phyloP scores from a whole-genome alignment of 2,113 vertebrate species.

The Pelecanus crispus region DNA sequence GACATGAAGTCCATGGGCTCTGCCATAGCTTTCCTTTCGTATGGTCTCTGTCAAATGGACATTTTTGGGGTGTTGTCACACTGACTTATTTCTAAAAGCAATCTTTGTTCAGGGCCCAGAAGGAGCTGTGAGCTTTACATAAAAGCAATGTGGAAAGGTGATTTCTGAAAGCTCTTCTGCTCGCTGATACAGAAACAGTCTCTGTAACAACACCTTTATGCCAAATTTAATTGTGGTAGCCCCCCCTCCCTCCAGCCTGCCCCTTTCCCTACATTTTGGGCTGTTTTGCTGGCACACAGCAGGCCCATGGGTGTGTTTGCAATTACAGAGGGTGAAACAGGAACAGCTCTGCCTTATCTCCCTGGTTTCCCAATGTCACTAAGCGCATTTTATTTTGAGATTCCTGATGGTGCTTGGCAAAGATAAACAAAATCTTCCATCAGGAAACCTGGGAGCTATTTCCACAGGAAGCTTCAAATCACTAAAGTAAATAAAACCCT shows the following conservation, averaged over 20 bases:
- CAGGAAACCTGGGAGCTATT: conserved; percentile 98
- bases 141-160: not conserved
- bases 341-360: conserved; percentile 92
- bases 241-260: not conserved
- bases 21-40: not conserved
- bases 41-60: not conserved
- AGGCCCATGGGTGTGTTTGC: conserved; percentile 76
- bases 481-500: conserved; percentile 96
- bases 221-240: not conserved
- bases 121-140: not conserved
- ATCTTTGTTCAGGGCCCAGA: not conserved
- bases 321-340: conserved; percentile 83
- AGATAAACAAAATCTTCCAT: conserved; percentile 99
- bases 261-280: conserved; percentile 58
- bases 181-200: not conserved
- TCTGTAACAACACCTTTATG: not conserved
- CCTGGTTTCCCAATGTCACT: conserved; percentile 82
- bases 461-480: conserved; percentile 99
- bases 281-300: conserved; percentile 70
- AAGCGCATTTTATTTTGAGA: conserved; percentile 97
- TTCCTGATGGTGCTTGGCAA: conserved; percentile 96
- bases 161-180: not conserved
- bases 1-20: not conserved
- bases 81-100: not conserved
- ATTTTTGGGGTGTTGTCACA: not conserved